A percentile compares a stretch with the other conserved stretches of the same genome.
Conservation (phyloP, 2,113 vertebrate species). For the Sterna hirundo region DNA sequence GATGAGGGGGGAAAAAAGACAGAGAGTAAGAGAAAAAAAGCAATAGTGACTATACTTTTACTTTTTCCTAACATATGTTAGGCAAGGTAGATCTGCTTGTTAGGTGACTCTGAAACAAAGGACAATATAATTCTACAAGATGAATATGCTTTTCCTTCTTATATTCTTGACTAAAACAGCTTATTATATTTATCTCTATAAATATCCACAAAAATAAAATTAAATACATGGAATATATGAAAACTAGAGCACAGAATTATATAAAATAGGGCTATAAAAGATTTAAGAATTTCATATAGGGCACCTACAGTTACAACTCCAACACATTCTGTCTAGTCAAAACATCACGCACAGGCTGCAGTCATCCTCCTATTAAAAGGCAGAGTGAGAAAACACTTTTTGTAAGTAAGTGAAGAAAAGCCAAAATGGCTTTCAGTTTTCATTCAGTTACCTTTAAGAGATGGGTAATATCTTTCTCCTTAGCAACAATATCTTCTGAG, state of each 20-base stretch:
- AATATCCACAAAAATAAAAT: neutral
- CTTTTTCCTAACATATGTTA: neutral
- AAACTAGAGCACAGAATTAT: neutral
- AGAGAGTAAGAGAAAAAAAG: neutral
- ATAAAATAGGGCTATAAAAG: neutral
- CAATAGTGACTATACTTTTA: neutral
- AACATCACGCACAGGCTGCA: neutral
- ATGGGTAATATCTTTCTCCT: neutral
- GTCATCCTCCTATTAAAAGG: neutral
- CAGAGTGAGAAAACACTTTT: neutral
- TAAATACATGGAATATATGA: neutral
- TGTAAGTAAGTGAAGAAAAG: neutral
- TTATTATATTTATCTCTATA: neutral
- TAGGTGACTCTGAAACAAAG: neutral
- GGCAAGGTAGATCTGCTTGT: neutral
- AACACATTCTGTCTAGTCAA: neutral
- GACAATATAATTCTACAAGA: neutral
- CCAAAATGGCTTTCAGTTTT: neutral
- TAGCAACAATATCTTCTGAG: neutral
- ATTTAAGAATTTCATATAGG: neutral
- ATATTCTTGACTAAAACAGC: neutral
- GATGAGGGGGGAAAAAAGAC: accelerated
- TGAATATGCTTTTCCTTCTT: neutral
- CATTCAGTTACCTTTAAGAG: neutral
- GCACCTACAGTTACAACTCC: neutral